These are phyloP conservation scores for Habropoda laboriosa DNA, from an alignment of 1,140 invertebrate genomes.

Conservation along the genomic window DNA sequence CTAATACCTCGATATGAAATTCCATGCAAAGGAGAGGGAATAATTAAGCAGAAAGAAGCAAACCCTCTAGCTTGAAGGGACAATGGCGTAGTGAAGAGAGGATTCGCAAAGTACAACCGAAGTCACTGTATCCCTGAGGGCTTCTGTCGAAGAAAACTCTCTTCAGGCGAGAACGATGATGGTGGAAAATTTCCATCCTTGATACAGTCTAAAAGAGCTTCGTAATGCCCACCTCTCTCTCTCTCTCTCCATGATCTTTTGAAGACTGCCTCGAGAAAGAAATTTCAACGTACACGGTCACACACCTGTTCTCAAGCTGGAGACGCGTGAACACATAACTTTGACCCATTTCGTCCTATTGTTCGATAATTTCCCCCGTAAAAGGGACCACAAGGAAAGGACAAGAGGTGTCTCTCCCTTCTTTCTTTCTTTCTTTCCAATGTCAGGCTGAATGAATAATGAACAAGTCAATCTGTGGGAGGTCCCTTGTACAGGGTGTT, in stretches of 20 bases:
- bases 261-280: neutral
- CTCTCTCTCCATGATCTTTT: conserved; percentile 7
- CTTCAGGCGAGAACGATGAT: neutral
- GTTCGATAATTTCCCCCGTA: conserved; percentile 33
- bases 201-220: conserved; percentile 8
- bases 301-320: conserved; percentile 17
- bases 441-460: conserved; percentile 6
- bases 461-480: conserved; percentile 4
- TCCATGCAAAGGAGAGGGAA: neutral
- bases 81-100: neutral
- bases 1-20: neutral
- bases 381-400: neutral
- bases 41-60: conserved; percentile 7
- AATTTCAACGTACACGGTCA: neutral
- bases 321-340: neutral
- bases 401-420: neutral
- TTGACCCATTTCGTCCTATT: conserved; percentile 21
- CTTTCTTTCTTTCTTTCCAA: neutral
- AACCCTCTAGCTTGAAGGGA: neutral
- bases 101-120: neutral
- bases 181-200: conserved; percentile 23
- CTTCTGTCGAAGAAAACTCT: neutral
- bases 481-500: too few species aligned
- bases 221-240: too few species aligned
- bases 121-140: neutral